Evolutionary conservation across 1,140 invertebrate species (phyloP).

Genomic region (Drosophila sucinea): DNA sequence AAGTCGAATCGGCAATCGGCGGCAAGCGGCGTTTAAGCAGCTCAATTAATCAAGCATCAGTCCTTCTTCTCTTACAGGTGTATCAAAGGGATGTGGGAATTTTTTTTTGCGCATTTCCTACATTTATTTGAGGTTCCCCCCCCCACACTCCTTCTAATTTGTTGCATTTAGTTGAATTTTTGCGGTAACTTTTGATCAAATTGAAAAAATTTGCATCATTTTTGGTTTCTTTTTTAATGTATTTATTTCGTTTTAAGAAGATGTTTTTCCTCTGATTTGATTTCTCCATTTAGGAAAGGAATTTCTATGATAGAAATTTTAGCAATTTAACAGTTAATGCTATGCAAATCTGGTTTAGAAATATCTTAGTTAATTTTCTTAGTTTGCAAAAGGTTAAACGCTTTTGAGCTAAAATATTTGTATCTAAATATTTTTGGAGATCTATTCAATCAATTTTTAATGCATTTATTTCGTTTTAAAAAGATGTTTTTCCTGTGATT

Average conservation of each 20-base stretch:
- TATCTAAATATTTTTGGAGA: too few relatives aligned
- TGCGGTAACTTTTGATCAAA: not conserved
- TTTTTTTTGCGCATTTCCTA: conserved; percentile 5
- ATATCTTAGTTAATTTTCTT: too few relatives aligned
- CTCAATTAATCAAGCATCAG: conserved; percentile 73
- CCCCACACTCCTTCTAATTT: not conserved
- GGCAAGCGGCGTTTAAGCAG: conserved; percentile 46
- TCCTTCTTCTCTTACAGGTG: conserved; percentile 12
- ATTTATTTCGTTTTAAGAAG: not conserved
- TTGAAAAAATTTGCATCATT: too few relatives aligned
- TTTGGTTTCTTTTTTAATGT: not conserved
- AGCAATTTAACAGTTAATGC: too few relatives aligned
- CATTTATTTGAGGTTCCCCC: conserved; percentile 2
- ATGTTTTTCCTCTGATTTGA: too few relatives aligned
- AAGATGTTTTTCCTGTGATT: too few relatives aligned
- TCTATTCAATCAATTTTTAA: too few relatives aligned
- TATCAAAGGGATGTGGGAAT: conserved; percentile 46
- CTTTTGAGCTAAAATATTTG: too few relatives aligned
- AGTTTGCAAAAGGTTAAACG: too few relatives aligned
- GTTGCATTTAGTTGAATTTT: not conserved
- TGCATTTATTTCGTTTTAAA: conserved; percentile 9
- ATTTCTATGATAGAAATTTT: too few relatives aligned
- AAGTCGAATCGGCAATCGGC: conserved; percentile 28
- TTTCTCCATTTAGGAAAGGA: too few relatives aligned
- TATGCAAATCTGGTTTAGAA: too few relatives aligned